Base-by-base conservation (phyloP, 2,113 vertebrate genomes). In the Panthera tigris region DNA sequence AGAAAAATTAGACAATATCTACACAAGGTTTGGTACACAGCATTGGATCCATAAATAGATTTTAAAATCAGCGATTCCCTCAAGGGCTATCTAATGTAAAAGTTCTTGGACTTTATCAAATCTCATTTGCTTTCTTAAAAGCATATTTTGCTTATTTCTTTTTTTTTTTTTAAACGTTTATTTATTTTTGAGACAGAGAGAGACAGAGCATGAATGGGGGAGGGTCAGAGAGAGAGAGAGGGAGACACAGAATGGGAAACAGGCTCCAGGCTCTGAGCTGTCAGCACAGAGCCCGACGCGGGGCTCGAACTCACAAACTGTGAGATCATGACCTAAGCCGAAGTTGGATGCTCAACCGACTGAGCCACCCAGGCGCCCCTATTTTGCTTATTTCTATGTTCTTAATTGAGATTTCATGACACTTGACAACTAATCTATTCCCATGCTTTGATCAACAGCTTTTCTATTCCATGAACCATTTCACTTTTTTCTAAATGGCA, bases 111-210 rank as follows among this genome's bases (percentile, higher is more conserved):
- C 80, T 91, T 97, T 39, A 76, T 66, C 21, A 95, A 66, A 89
- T 85, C 11, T 89, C 21, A 84, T 71, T 85, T 91, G 14, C 21
- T 66, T 95, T 95, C 33, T 87, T 95, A 63, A 94, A 95, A 94
- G 15, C 1, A 65, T 39, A 65, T 76, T 80, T 91, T 90, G 27
- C 18, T 93, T 78, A 85, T 71, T 92, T 66, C 21, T 73, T 39
- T 39, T 39, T 39, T 39, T 36, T 39, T 39, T 39, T 39, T 39
- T 39, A 39, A 39, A 39, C 36, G 36, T 39, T 39, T 39, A 39
- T 39, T 39, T 39, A 39, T 39, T 39, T 39, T 39, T 39, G 36
- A 39, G 36, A 39, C 36, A 39, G 36, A 39, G 36, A 39, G 36
- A 39, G 36, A 39, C 36, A 39, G 36, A 39, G 36, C 36, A 39